Percentiles rank a stretch among this genome's conserved stretches.
Conservation (phyloP, 2,113 vertebrate genomes). For the Laticauda colubrina region DNA sequence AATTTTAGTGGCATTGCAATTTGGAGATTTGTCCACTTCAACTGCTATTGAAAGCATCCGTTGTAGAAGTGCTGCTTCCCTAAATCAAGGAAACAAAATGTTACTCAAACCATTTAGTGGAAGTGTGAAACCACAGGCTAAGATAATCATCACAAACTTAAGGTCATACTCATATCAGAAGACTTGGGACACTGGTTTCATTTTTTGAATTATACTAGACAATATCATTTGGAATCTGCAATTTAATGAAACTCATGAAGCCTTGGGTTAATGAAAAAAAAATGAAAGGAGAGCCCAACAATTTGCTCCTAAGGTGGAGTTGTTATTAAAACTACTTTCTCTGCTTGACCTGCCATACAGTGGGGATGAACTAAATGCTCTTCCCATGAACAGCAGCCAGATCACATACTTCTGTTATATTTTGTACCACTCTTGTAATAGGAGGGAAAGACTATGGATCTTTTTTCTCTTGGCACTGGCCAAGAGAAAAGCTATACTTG, state of each 20-base stretch:
- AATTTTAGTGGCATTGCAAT: conserved; percentile 82
- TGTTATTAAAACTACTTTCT: background rate
- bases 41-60: conserved; percentile 87
- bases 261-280: background rate
- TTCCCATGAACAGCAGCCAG: background rate
- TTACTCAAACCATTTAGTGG: background rate
- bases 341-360: background rate
- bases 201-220: background rate
- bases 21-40: conserved; percentile 87
- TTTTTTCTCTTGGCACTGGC: background rate
- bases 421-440: background rate
- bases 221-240: background rate
- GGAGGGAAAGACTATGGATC: background rate
- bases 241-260: background rate
- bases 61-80: conserved; percentile 83
- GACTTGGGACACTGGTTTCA: background rate
- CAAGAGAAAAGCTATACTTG: background rate
- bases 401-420: background rate
- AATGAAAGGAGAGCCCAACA: background rate
- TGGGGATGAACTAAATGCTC: background rate
- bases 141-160: background rate
- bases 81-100: conserved; percentile 49
- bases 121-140: background rate
- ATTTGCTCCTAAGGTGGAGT: background rate
- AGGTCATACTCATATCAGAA: background rate